These are phyloP conservation scores for Scaptomyza hsui DNA, from an alignment of 1,140 invertebrate genomes.

Conservation along the genomic window DNA sequence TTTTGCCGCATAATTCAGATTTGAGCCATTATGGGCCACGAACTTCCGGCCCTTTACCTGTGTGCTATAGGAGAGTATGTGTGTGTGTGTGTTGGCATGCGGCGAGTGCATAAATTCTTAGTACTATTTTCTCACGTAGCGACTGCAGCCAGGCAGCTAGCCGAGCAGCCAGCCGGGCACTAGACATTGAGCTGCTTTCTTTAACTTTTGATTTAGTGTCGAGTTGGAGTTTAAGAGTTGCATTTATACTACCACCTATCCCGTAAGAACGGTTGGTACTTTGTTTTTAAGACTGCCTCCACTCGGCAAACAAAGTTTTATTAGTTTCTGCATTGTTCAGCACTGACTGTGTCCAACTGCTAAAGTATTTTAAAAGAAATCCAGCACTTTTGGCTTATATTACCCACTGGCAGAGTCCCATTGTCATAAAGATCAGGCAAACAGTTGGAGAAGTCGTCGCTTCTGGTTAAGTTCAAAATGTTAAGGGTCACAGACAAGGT, in stretches of 20 bases:
- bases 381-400: slow-evolving; percentile 33
- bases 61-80: slow-evolving; percentile 12
- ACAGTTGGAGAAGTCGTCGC: slow-evolving; percentile 13
- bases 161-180: not conserved
- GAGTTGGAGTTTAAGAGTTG: slow-evolving; percentile 44
- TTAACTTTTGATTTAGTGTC: slow-evolving; percentile 66
- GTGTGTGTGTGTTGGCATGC: slow-evolving; percentile 40
- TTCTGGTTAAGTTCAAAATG: slow-evolving; percentile 21
- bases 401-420: slow-evolving; percentile 16
- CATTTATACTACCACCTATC: slow-evolving; percentile 25
- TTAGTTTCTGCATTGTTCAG: slow-evolving; percentile 60
- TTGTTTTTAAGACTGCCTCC: slow-evolving; percentile 15
- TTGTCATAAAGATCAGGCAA: slow-evolving; percentile 37
- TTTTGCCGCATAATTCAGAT: slow-evolving; percentile 75
- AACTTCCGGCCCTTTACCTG: slow-evolving; percentile 57
- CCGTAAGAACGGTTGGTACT: slow-evolving; percentile 9
- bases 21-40: slow-evolving; percentile 72
- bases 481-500: not conserved
- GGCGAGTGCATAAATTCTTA: slow-evolving; percentile 69
- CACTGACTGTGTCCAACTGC: slow-evolving; percentile 12
- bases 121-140: slow-evolving; percentile 52
- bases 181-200: slow-evolving; percentile 58
- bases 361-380: slow-evolving; percentile 56
- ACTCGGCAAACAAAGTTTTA: slow-evolving; percentile 49
- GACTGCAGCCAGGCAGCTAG: slow-evolving; percentile 39